Conservation (phyloP, 1,140 invertebrate species). For the Pogonomyrmex barbatus region DNA sequence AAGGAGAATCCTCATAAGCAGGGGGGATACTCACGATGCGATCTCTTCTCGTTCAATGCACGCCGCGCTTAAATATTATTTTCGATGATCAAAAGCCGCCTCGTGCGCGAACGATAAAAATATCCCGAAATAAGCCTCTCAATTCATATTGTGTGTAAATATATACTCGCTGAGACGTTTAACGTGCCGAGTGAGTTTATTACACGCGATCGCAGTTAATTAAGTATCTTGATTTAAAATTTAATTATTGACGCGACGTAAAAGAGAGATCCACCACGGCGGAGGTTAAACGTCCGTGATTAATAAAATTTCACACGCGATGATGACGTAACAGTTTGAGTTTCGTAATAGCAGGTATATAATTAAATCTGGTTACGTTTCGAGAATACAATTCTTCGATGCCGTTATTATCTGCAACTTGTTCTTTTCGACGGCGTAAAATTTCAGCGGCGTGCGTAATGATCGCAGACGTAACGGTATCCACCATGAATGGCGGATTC, state of each 20-base stretch:
- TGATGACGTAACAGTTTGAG: not conserved
- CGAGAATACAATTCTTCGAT: not conserved
- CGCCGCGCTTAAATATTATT: constrained; percentile 69
- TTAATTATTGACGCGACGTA: not conserved
- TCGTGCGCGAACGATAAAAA: constrained; percentile 34
- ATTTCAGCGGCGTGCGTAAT: constrained; percentile 8
- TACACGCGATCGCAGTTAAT: not conserved
- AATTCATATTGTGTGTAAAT: constrained; percentile 40
- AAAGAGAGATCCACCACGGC: not conserved
- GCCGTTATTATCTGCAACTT: not conserved
- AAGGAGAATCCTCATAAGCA: constrained; percentile 64
- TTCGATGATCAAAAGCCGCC: constrained; percentile 72
- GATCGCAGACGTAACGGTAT: constrained; percentile 55
- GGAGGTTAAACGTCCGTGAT: not conserved
- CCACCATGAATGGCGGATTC: constrained; percentile 21
- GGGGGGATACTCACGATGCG: constrained; percentile 23
- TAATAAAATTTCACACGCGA: not conserved
- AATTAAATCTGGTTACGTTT: not conserved
- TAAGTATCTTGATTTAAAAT: not conserved
- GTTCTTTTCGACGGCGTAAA: constrained; percentile 30
- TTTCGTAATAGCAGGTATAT: not conserved
- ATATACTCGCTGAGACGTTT: not conserved
- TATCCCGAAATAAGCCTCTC: constrained; percentile 43
- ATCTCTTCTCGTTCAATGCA: constrained; percentile 38
- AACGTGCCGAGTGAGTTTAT: constrained; percentile 4